Evolutionary conservation across 1,140 invertebrate genomes (phyloP).

Genomic region (Drosophila sp.): DNA sequence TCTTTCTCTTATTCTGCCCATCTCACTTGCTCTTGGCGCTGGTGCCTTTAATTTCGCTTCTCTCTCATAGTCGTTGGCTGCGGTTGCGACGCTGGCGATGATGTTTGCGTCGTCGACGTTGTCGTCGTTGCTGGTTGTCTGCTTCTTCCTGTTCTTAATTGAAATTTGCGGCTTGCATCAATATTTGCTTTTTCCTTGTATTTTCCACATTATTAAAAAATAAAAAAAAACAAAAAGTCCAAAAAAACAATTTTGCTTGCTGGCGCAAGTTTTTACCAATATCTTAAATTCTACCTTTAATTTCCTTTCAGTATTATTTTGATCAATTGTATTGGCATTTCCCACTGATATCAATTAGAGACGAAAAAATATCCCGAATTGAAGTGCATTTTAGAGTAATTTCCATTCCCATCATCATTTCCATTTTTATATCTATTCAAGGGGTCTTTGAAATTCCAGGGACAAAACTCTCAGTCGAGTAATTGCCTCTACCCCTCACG

Average conservation of each 20-base stretch:
- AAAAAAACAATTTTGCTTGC: slow-evolving; percentile 16
- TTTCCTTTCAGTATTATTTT: slow-evolving; percentile 25
- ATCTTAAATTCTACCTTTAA: slow-evolving; percentile 41
- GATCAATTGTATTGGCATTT: background rate
- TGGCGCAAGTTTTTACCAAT: slow-evolving; percentile 71
- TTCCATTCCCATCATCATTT: slow-evolving; percentile 23
- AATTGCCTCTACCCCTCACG: slow-evolving; percentile 43
- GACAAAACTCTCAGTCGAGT: slow-evolving; percentile 54
- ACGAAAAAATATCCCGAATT: slow-evolving; percentile 66
- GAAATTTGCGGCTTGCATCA: slow-evolving; percentile 83
- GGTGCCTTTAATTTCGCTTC: slow-evolving; percentile 12
- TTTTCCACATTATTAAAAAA: slow-evolving; percentile 82
- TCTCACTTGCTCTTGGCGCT: slow-evolving; percentile 28
- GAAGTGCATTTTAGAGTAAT: slow-evolving; percentile 75
- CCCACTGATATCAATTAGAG: background rate
- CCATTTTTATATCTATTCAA: background rate
- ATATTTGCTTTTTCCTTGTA: slow-evolving; percentile 82
- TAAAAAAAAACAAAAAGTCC: slow-evolving; percentile 15
- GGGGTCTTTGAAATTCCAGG: slow-evolving; percentile 54
- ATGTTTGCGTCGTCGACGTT: slow-evolving; percentile 18
- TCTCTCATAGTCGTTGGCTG: slow-evolving; percentile 28
- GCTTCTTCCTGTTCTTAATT: slow-evolving; percentile 81
- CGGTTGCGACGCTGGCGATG: slow-evolving; percentile 33
- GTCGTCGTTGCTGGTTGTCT: slow-evolving; percentile 48
- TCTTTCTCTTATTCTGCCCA: slow-evolving; percentile 23